Conservation (phyloP, 2,113 vertebrate species). For the Corapipo altera region DNA sequence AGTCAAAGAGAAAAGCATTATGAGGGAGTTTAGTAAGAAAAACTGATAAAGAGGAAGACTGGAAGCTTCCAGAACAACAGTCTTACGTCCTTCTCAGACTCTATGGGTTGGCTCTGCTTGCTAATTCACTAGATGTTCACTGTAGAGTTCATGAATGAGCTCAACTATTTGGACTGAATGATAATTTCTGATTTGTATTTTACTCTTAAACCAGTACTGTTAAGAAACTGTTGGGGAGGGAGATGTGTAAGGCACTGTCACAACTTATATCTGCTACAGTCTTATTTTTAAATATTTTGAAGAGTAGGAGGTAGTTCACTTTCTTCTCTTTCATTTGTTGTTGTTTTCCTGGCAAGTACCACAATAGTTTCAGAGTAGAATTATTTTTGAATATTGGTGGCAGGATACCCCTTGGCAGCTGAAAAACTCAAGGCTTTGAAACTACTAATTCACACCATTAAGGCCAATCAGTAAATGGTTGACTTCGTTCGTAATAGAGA, state of each 20-base stretch:
- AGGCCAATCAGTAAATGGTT: background rate
- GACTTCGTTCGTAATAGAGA: background rate
- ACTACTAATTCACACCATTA: background rate
- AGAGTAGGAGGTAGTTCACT: background rate
- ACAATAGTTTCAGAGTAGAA: background rate
- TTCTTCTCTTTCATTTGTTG: background rate
- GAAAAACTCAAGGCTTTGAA: background rate
- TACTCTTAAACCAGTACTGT: background rate
- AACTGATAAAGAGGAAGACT: background rate
- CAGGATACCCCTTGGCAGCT: background rate
- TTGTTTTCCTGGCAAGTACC: background rate
- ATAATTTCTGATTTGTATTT: background rate
- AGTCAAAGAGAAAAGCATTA: background rate
- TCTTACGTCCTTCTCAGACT: background rate
- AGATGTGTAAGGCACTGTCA: background rate
- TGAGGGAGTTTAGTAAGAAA: background rate
- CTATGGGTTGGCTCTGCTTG: background rate
- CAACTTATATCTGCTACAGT: background rate
- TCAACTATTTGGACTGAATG: background rate
- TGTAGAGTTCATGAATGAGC: background rate
- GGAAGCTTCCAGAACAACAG: background rate
- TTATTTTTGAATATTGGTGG: background rate
- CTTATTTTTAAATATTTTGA: background rate
- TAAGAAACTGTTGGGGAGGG: background rate
- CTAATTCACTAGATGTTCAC: background rate